These are phyloP conservation scores for Morone chrysops DNA, from an alignment of 2,113 vertebrate species.

Conservation along the genomic window DNA sequence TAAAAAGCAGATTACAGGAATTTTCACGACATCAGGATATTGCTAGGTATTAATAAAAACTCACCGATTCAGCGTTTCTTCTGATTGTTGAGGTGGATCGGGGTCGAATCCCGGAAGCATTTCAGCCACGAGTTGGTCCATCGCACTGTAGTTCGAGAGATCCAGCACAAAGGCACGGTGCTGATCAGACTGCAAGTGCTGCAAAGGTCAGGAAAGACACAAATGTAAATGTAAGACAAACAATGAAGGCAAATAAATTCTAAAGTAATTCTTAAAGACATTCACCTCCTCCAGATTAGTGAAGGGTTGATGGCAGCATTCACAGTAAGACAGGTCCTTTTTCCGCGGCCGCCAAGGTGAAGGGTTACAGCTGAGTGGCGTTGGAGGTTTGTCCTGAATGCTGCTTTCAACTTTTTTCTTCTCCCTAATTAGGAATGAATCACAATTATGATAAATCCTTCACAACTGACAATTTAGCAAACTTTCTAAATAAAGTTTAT, in stretches of 20 bases:
- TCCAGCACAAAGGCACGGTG: constrained; percentile 85
- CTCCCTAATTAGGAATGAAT: constrained; percentile 43
- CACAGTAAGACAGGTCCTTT: constrained; percentile 86
- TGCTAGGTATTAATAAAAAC: background rate
- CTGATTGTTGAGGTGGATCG: constrained; percentile 24
- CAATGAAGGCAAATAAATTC: background rate
- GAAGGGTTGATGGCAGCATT: constrained; percentile 89
- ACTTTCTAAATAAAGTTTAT: background rate
- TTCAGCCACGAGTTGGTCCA: constrained; percentile 83
- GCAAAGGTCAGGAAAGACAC: constrained; percentile 14
- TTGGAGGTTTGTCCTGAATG: constrained; percentile 41
- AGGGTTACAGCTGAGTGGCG: constrained; percentile 45
- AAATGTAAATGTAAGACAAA: background rate
- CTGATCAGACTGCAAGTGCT: constrained; percentile 88
- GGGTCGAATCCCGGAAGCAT: constrained; percentile 77
- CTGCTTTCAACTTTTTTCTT: constrained; percentile 56
- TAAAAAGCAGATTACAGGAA: background rate
- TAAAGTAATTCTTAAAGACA: background rate
- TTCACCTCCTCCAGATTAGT: constrained; percentile 84
- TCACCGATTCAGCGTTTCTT: constrained; percentile 64
- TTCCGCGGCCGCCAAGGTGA: constrained; percentile 69
- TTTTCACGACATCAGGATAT: background rate
- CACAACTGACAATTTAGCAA: background rate
- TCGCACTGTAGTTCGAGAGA: constrained; percentile 72
- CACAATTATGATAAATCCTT: background rate